Evolutionary conservation across 2,888 invertebrate species (phyloP), one percentile per base, ranked within the genome.

Genomic region (Nysson spinosus): DNA sequence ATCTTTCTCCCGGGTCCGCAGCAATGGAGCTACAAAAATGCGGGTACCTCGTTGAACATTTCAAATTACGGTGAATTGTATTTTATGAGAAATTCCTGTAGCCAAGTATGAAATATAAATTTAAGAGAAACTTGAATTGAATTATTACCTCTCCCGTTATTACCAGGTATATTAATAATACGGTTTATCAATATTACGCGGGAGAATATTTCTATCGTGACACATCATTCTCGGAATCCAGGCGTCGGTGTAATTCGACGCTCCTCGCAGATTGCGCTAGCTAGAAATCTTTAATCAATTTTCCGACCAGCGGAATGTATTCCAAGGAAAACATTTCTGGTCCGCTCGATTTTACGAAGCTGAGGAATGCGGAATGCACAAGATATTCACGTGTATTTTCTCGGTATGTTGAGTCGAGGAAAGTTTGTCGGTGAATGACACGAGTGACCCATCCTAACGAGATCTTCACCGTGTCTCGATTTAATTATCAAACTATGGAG

Each of bases 251-350:
- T 37, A 66, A 66, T 66, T 57, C 57, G 66, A 57, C 12, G 67
- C 47, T n/a, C n/a, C n/a, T 47, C 12, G 17, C 42, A 9, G 24
- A 26, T 51, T 16, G 30, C 11, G 46, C 20, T 12, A 6, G 16
- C 3, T 22, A 39, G 51, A 46, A 46, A 51, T 66, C 65, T 57
- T n/a, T 66, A 66, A 66, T 66, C 67, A 66, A 66, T 66, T 66
- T 57, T 57, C 7, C 37, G 5, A 35, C 12, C n/a, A 1, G 22
- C 17, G 5, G 26, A 30, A 26, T 55, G 26, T 47, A 24, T 40
- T 49, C 35, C 14, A 34, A 34, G 44, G 63, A 46, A 35, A 58
- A 52, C 51, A 35, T 28, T 17, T 12, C 20, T 17, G 26, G 20
- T 7, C 16, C 19, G 28, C 7, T 5, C 37, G 37, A 1, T 24